These are phyloP conservation scores for Bucco capensis DNA, from an alignment of 2,113 vertebrate species.

Conservation along the genomic window DNA sequence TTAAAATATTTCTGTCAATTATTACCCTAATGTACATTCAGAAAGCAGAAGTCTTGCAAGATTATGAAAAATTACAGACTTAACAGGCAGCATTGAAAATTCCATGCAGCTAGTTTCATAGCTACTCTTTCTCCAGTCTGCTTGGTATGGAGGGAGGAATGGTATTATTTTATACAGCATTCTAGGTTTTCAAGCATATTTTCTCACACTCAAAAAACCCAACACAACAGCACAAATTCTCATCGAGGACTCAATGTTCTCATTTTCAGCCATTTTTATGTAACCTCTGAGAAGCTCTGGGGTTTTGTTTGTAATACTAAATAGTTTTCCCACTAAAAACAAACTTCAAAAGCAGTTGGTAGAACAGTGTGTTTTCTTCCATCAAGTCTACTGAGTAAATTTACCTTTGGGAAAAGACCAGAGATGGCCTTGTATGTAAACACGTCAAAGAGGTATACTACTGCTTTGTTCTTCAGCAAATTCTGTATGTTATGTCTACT, in stretches of 20 bases:
- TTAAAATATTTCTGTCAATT: neutral
- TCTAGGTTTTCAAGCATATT: neutral
- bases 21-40: neutral
- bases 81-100: neutral
- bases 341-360: neutral
- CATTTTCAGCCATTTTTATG: neutral
- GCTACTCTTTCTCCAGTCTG: neutral
- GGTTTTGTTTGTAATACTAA: neutral
- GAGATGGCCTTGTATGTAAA: neutral
- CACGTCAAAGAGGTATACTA: neutral
- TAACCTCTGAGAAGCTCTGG: neutral
- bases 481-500: neutral
- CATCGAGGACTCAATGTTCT: neutral
- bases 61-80: neutral
- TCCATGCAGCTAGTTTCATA: neutral
- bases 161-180: neutral
- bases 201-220: neutral
- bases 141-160: neutral
- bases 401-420: neutral
- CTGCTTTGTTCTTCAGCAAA: neutral
- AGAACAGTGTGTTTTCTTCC: neutral
- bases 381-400: neutral
- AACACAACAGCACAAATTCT: neutral
- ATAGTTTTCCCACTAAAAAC: neutral
- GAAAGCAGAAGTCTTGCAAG: neutral